Percentiles rank a stretch among this genome's conserved stretches.
These are phyloP conservation scores for Epinephelus lanceolatus DNA, from an alignment of 2,113 vertebrate genomes.

Conservation along the genomic window DNA sequence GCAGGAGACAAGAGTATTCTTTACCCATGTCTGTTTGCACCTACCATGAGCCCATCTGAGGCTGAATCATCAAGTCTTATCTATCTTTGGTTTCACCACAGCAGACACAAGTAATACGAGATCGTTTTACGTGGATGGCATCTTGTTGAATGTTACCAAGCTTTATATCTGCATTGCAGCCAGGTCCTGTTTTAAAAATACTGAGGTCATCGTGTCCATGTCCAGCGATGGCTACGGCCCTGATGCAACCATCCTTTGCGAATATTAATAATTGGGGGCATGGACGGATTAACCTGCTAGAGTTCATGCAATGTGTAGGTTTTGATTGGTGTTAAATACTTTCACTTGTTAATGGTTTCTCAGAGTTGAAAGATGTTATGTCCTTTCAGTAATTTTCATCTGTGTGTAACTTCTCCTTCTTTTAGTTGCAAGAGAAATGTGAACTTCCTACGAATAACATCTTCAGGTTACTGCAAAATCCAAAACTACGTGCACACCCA, in stretches of 20 bases:
- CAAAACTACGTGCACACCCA: constrained; percentile 2
- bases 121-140: constrained; percentile 40
- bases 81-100: constrained; percentile 57
- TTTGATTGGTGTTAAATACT: neutral
- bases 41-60: constrained; percentile 18
- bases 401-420: neutral
- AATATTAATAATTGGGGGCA: neutral
- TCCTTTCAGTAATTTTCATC: neutral
- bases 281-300: neutral
- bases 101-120: constrained; percentile 34
- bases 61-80: constrained; percentile 35
- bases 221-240: neutral
- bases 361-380: neutral
- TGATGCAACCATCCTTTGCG: constrained; percentile 14
- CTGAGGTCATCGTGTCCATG: constrained; percentile 32
- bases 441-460: constrained; percentile 4
- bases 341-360: constrained; percentile 5
- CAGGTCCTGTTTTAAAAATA: constrained; percentile 50
- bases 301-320: neutral
- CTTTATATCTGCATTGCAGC: constrained; percentile 32
- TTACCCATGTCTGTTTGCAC: constrained; percentile 11
- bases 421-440: neutral
- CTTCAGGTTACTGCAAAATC: constrained; percentile 1
- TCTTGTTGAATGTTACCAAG: constrained; percentile 17
- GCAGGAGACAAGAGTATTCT: neutral